phyloP scores from a whole-genome alignment of 1,140 invertebrate genomes.

The Euborellia annulipes region DNA sequence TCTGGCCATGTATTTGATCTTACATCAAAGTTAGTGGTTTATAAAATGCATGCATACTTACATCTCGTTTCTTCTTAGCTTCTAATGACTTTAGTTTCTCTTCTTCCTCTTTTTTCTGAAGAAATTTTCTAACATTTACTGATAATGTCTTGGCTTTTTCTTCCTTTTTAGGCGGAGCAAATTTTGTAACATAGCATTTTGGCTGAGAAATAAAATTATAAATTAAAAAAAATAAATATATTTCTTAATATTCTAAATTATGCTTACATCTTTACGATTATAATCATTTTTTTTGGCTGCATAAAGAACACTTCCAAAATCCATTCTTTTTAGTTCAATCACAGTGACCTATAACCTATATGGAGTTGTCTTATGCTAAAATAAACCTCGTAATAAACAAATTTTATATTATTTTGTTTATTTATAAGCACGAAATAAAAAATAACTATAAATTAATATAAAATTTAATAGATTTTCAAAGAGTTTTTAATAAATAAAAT shows the following conservation, averaged over 20 bases:
- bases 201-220: conserved; percentile 6
- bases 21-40: too few species aligned
- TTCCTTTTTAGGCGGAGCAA: conserved; percentile 66
- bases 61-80: conserved; percentile 44
- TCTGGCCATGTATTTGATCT: too few species aligned
- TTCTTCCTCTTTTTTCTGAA: conserved; percentile 63
- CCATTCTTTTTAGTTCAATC: too few species aligned
- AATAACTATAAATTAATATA: too few species aligned
- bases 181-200: conserved; percentile 55
- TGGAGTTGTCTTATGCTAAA: too few species aligned
- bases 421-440: too few species aligned
- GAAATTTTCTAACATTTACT: conserved; percentile 63
- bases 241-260: conserved; percentile 6
- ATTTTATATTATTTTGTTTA: too few species aligned
- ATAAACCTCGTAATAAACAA: too few species aligned
- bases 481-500: too few species aligned
- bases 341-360: too few species aligned
- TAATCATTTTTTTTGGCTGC: conserved; percentile 41
- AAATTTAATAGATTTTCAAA: too few species aligned
- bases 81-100: conserved; percentile 46
- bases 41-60: conserved; percentile 15
- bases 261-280: conserved; percentile 26
- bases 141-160: conserved; percentile 49
- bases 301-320: conserved; percentile 41
- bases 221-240: conserved; percentile 2